A percentile compares a stretch with the other conserved stretches of the same genome.
Conservation (phyloP, 2,888 invertebrate species). For the Muschampia plurimacula region DNA sequence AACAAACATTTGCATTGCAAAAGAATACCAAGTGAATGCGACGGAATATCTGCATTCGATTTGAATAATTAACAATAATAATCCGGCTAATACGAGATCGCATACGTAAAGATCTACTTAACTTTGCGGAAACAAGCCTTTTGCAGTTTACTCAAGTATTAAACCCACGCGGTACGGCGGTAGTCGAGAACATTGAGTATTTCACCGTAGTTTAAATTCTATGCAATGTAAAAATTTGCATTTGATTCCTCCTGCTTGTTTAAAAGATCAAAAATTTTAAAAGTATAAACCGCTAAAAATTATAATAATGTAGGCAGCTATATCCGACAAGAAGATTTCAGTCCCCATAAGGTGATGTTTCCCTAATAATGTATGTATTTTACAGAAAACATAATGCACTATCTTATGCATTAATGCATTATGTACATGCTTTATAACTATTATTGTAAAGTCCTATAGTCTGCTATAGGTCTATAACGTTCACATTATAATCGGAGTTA, state of each 20-base stretch:
- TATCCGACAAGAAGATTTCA: too few relatives aligned
- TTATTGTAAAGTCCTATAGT: too few relatives aligned
- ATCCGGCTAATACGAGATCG: slow-evolving; percentile 28
- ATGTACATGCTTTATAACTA: neutral
- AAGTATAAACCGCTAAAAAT: too few relatives aligned
- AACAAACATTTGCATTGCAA: slow-evolving; percentile 44
- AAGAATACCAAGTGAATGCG: slow-evolving; percentile 40
- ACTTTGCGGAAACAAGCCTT: slow-evolving; percentile 23
- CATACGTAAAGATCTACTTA: slow-evolving; percentile 35
- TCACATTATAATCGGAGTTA: neutral
- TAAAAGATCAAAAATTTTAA: too few relatives aligned
- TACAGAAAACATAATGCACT: too few relatives aligned
- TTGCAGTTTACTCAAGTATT: slow-evolving; percentile 19
- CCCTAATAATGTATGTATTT: too few relatives aligned
- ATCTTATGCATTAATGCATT: too few relatives aligned
- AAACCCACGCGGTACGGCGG: slow-evolving; percentile 19
- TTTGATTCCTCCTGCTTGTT: neutral
- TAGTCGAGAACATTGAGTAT: neutral
- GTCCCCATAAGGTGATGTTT: too few relatives aligned
- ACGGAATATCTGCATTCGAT: slow-evolving; percentile 43
- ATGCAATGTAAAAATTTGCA: neutral
- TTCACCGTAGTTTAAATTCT: slow-evolving; percentile 1
- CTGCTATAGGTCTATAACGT: neutral
- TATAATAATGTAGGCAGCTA: too few relatives aligned
- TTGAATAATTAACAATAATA: slow-evolving; percentile 45